Conservation (phyloP, 2,797 vertebrate species). For the Atherinosoma microstoma region DNA sequence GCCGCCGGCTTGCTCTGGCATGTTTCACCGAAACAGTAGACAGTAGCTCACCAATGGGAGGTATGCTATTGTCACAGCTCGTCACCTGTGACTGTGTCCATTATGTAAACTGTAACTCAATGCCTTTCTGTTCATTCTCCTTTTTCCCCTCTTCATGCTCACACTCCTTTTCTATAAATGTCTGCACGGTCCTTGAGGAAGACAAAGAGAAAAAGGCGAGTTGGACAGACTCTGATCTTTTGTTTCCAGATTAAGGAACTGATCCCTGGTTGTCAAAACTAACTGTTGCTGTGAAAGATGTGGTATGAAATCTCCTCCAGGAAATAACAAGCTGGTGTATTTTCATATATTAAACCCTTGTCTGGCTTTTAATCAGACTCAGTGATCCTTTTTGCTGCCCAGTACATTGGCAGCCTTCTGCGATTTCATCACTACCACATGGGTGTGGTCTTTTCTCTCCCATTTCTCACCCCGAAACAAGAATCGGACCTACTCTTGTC, state of each 20-base stretch:
- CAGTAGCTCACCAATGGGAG: slow-evolving; percentile 24
- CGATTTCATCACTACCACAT: background rate
- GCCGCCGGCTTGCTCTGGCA: slow-evolving; percentile 41
- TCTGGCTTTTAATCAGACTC: slow-evolving; percentile 3
- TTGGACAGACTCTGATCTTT: slow-evolving; percentile 40
- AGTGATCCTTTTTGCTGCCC: slow-evolving; percentile 1
- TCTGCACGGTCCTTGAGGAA: slow-evolving; percentile 37
- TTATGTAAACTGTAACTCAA: slow-evolving; percentile 63
- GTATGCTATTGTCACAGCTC: slow-evolving; percentile 48
- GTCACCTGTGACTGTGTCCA: slow-evolving; percentile 50
- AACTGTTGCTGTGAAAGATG: slow-evolving; percentile 46
- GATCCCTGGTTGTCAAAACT: slow-evolving; percentile 40
- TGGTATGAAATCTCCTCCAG: slow-evolving; percentile 23
- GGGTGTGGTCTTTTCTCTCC: slow-evolving; percentile 33
- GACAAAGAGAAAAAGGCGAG: slow-evolving; percentile 5
- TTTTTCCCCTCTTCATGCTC: slow-evolving; percentile 17
- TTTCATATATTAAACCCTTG: slow-evolving; percentile 31
- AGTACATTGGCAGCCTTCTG: background rate
- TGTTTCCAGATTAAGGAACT: slow-evolving; percentile 49
- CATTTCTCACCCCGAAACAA: slow-evolving; percentile 9
- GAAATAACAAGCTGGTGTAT: slow-evolving; percentile 11
- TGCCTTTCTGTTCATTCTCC: slow-evolving; percentile 36
- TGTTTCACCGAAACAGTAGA: slow-evolving; percentile 23
- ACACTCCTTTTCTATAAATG: slow-evolving; percentile 40
- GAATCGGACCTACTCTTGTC: slow-evolving; percentile 28